Evolutionary conservation across 2,113 vertebrate species (phyloP), one percentile per base, ranked within the genome.

Genomic region (Corythaeola cristata): DNA sequence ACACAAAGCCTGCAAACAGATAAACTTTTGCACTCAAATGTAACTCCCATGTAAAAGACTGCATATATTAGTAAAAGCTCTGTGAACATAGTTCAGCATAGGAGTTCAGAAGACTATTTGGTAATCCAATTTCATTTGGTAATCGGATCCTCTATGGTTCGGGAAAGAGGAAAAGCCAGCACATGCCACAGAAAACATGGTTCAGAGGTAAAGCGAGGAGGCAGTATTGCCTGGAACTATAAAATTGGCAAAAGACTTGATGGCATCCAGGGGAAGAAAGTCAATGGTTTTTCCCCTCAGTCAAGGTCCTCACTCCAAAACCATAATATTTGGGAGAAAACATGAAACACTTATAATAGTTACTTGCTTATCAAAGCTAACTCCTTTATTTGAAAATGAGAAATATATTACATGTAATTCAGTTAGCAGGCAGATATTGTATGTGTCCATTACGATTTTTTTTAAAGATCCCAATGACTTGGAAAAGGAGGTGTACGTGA

Each of bases 231-330:
- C n/a, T 76, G 20, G 8, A 76, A 88, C 20, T 33, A 73, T 32
- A 55, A 73, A 59, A 41, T 7, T 32, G 50, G 9, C 26, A 44
- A 62, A 85, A 63, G 32, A 15, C 27, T 8, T 89, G 41, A 68
- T 28, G 20, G 37, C 50, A 58, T 69, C 22, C 41, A 76, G 32
- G 17, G 41, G 45, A 59, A 53, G 11, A 37, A 64, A 71, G 44
- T 37, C 15, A 58, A 58, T 0, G 1, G 32, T 15, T 73, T 53
- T 24, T 16, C 4, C 17, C 16, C 11, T 12, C 39, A 17, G 0
- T 26, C 32, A 56, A 52, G 15, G 37, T 24, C 14, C 50, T 84
- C 17, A n/a, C 12, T 62, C 22, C 10, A 50, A 28, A 72, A 85
- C 56, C 7, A 4, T 15, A 72, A 18, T 19, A 39, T 45, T 20